A percentile compares a stretch with the other conserved stretches of the same genome.
These are phyloP conservation scores for Acleris cristana DNA, from an alignment of 2,888 invertebrate genomes.

Conservation along the genomic window DNA sequence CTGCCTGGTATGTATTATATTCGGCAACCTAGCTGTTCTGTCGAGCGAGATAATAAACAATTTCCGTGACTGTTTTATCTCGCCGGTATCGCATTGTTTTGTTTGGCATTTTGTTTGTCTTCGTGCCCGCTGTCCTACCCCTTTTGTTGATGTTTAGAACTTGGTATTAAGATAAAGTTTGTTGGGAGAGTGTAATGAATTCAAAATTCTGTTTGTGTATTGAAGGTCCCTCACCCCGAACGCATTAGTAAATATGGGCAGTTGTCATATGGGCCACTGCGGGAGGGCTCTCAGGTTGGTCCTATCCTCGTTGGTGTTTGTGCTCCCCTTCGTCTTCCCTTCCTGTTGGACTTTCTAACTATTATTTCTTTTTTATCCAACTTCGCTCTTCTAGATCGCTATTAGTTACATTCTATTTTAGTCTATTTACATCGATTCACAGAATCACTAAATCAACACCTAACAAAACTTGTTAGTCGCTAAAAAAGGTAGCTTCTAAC, in stretches of 20 bases:
- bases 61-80: slow-evolving; percentile 41
- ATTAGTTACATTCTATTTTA: slow-evolving; percentile 48
- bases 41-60: slow-evolving; percentile 20
- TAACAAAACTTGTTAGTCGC: not conserved
- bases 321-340: slow-evolving; percentile 74
- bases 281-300: slow-evolving; percentile 87
- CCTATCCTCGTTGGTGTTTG: slow-evolving; percentile 82
- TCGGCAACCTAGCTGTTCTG: slow-evolving; percentile 8
- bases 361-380: slow-evolving; percentile 46
- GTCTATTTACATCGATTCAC: slow-evolving; percentile 66
- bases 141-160: slow-evolving; percentile 69
- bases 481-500: not conserved
- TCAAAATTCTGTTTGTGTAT: slow-evolving; percentile 84
- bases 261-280: slow-evolving; percentile 87
- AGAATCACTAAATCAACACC: slow-evolving; percentile 21
- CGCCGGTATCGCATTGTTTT: slow-evolving; percentile 52
- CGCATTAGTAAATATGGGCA: slow-evolving; percentile 85
- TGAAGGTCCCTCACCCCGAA: slow-evolving; percentile 87
- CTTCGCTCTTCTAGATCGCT: slow-evolving; percentile 55
- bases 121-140: slow-evolving; percentile 59
- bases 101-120: slow-evolving; percentile 49
- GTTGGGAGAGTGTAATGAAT: slow-evolving; percentile 60
- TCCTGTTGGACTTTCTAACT: slow-evolving; percentile 56
- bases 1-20: slow-evolving; percentile 31
- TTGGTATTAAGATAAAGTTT: slow-evolving; percentile 56